Evolutionary conservation across 1,140 invertebrate species (phyloP), one percentile per base, ranked within the genome.

Genomic region (Papilio helenus): DNA sequence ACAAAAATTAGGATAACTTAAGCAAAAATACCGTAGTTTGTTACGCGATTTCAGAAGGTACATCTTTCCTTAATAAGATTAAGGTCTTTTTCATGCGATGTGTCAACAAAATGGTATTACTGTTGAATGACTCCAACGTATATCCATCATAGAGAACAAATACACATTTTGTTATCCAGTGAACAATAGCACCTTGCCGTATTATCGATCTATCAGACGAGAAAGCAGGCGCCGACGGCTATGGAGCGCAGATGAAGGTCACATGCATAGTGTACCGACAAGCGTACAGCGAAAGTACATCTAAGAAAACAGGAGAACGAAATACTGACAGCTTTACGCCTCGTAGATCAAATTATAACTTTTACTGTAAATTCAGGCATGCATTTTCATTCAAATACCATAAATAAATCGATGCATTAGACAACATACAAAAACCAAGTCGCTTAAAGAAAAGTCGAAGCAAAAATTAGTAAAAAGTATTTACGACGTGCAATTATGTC

Each of bases 141-240:
- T 14, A 72, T 72, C n/a, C 71, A 44, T 72, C 71, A 72, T 72
- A 49, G n/a, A 18, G 20, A 26, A 74, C 72, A 74, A 74, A 76
- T 51, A 49, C 73, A 76, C 26, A 51, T 76, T 76, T 51, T 76
- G 73, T 72, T 72, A 44, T 20, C 71, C 29, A 20, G 20, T 16
- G 26, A 51, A 76, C 73, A 76, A 76, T 76, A 51, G 73, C 46
- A 76, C 73, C 73, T 76, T 76, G 73, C 72, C 7, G 44, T 44
- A 72, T 44, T 72, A 72, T 49, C 73, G 44, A 76, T 76, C 73
- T 49, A 76, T 76, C 71, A 72, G 44, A 29, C 73, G 49, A 55
- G 73, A 76, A 76, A 76, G 73, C 73, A 44, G 71, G 39, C 46
- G 49, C 73, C 73, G 49, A 23, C 44, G 73, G 73, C 73, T 76